phyloP scores from a whole-genome alignment of 2,113 vertebrate genomes.

The Protomyctophum bolini region DNA sequence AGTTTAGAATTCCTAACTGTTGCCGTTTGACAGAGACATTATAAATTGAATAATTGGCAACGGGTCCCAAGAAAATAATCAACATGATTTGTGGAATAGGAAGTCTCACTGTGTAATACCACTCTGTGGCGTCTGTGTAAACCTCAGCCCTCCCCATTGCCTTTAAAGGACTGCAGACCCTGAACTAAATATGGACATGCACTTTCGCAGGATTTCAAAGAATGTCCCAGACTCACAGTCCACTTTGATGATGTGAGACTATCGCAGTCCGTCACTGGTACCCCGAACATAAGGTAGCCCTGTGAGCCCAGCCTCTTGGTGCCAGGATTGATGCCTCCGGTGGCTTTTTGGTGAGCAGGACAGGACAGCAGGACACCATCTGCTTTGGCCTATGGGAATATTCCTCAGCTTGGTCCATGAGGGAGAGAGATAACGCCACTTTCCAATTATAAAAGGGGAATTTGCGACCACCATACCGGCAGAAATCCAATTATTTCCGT shows the following conservation, averaged over 20 bases:
- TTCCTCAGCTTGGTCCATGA: neutral
- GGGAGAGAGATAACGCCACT: constrained; percentile 1
- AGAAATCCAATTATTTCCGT: neutral
- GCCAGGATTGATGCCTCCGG: constrained; percentile 54
- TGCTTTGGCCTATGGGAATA: constrained; percentile 31
- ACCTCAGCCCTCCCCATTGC: constrained; percentile 84
- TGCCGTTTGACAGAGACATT: constrained; percentile 13
- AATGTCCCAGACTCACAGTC: constrained; percentile 93
- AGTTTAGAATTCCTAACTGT: neutral
- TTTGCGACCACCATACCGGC: neutral
- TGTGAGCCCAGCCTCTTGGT: constrained; percentile 33
- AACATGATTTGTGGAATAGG: constrained; percentile 61
- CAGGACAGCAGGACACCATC: constrained; percentile 41
- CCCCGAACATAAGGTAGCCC: constrained; percentile 44
- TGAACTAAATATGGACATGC: constrained; percentile 97
- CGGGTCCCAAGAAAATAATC: constrained; percentile 27
- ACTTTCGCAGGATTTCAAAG: constrained; percentile 92
- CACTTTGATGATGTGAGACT: constrained; percentile 78
- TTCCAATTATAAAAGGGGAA: constrained; percentile 16
- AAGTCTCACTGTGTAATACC: constrained; percentile 57
- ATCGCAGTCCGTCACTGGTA: constrained; percentile 64
- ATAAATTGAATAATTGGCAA: constrained; percentile 15
- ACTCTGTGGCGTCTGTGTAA: constrained; percentile 80
- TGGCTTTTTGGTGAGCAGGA: constrained; percentile 54
- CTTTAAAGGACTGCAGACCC: constrained; percentile 95